These are phyloP conservation scores for Labroides dimidiatus DNA, from an alignment of 2,797 vertebrate genomes.

Conservation along the genomic window DNA sequence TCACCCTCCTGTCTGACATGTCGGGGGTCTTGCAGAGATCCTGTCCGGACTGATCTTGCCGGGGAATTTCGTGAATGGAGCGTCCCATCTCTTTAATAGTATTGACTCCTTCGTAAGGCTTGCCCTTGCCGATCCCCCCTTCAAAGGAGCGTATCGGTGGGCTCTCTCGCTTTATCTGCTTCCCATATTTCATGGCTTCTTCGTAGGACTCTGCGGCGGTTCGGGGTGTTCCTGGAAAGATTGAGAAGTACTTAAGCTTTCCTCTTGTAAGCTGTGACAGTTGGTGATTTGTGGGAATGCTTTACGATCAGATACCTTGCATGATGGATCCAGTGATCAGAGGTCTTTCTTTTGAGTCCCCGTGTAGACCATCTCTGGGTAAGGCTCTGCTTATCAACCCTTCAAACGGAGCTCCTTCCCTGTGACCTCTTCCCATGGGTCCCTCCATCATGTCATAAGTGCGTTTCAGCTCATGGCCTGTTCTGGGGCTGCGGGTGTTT, in stretches of 20 bases:
- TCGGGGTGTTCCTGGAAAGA: slow-evolving; percentile 91
- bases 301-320: slow-evolving; percentile 87
- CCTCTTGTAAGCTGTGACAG: background rate
- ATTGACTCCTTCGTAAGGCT: slow-evolving; percentile 95
- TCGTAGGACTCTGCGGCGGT: slow-evolving; percentile 92
- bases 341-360: slow-evolving; percentile 92
- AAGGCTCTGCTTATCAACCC: slow-evolving; percentile 95
- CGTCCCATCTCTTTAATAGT: slow-evolving; percentile 99
- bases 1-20: slow-evolving; percentile 86
- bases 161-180: slow-evolving; percentile 97
- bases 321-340: slow-evolving; percentile 95
- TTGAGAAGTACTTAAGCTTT: background rate
- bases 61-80: slow-evolving; percentile 97
- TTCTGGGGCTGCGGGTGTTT: slow-evolving; percentile 95
- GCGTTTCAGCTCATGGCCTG: slow-evolving; percentile 93
- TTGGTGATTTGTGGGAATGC: background rate
- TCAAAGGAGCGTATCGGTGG: slow-evolving; percentile 94
- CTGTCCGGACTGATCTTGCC: slow-evolving; percentile 90
- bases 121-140: slow-evolving; percentile 95
- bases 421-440: slow-evolving; percentile 88
- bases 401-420: slow-evolving; percentile 92
- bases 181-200: slow-evolving; percentile 93
- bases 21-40: slow-evolving; percentile 95
- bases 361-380: slow-evolving; percentile 91
- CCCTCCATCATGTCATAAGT: slow-evolving; percentile 97